Conservation (phyloP, 2,113 vertebrate species). For the Tiliqua scincoides region DNA sequence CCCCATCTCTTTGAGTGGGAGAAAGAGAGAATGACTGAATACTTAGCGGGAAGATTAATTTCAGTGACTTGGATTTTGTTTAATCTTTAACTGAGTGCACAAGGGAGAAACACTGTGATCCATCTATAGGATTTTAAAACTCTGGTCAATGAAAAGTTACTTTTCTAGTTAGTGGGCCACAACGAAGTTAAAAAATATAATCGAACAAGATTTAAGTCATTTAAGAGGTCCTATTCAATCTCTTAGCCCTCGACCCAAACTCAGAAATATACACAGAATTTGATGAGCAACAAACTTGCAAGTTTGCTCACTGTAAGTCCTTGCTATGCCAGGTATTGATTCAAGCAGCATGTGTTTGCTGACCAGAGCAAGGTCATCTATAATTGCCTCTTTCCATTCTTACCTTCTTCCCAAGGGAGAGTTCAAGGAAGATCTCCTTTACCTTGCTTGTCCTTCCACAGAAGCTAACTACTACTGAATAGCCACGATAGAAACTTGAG, state of each 20-base stretch:
- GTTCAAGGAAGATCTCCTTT: slow-evolving; percentile 43
- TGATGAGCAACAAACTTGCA: slow-evolving; percentile 36
- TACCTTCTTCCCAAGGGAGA: slow-evolving; percentile 21
- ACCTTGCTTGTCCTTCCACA: slow-evolving; percentile 34
- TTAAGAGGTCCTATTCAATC: slow-evolving; percentile 17
- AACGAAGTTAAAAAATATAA: neutral
- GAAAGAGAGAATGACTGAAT: neutral
- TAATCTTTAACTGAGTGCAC: neutral
- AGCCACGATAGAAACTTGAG: slow-evolving; percentile 31
- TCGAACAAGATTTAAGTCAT: neutral
- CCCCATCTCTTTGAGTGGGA: neutral
- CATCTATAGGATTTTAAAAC: neutral
- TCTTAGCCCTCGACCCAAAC: neutral
- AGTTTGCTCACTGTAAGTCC: slow-evolving; percentile 23
- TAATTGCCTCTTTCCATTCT: slow-evolving; percentile 57
- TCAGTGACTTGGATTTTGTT: neutral
- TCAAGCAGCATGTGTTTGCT: slow-evolving; percentile 30
- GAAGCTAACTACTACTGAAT: slow-evolving; percentile 38
- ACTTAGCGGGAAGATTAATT: neutral
- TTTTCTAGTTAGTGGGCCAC: neutral
- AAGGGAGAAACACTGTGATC: neutral
- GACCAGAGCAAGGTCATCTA: slow-evolving; percentile 54
- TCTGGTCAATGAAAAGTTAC: neutral
- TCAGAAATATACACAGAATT: neutral
- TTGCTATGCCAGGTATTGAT: slow-evolving; percentile 29